These are phyloP conservation scores for Ganaspis sp. DNA, from an alignment of 1,140 invertebrate species.

Conservation along the genomic window DNA sequence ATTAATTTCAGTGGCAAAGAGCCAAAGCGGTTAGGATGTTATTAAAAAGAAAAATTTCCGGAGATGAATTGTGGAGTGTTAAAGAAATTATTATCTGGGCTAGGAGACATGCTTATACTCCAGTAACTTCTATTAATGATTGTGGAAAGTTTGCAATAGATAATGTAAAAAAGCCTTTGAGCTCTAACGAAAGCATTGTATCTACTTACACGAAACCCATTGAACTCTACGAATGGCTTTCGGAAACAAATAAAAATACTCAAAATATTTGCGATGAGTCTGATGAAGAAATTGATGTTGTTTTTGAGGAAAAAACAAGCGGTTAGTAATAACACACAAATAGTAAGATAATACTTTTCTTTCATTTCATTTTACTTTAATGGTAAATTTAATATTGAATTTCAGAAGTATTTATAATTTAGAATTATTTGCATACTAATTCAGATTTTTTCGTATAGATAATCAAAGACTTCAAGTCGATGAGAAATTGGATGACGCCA, in stretches of 20 bases:
- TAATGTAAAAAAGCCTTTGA: conserved; percentile 45
- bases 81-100: conserved; percentile 77
- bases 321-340: neutral
- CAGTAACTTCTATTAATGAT: conserved; percentile 40
- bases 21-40: conserved; percentile 69
- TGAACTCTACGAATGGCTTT: conserved; percentile 57
- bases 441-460: too few species aligned
- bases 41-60: conserved; percentile 59
- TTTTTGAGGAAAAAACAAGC: conserved; percentile 34
- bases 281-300: conserved; percentile 58
- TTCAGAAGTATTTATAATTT: too few species aligned
- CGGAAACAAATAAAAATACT: conserved; percentile 35
- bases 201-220: conserved; percentile 50
- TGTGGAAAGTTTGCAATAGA: conserved; percentile 35
- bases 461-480: conserved; percentile 23
- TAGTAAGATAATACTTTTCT: neutral
- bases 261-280: conserved; percentile 38
- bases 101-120: conserved; percentile 74
- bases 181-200: conserved; percentile 21
- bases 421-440: too few species aligned
- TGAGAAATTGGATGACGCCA: conserved; percentile 34
- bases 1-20: conserved; percentile 71
- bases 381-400: too few species aligned
- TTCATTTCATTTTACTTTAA: conserved; percentile 28
- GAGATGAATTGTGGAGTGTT: conserved; percentile 72